A percentile compares a stretch with the other conserved stretches of the same genome.
Evolutionary conservation across 2,797 vertebrate genomes (phyloP).

Genomic region (Channallabes apus): DNA sequence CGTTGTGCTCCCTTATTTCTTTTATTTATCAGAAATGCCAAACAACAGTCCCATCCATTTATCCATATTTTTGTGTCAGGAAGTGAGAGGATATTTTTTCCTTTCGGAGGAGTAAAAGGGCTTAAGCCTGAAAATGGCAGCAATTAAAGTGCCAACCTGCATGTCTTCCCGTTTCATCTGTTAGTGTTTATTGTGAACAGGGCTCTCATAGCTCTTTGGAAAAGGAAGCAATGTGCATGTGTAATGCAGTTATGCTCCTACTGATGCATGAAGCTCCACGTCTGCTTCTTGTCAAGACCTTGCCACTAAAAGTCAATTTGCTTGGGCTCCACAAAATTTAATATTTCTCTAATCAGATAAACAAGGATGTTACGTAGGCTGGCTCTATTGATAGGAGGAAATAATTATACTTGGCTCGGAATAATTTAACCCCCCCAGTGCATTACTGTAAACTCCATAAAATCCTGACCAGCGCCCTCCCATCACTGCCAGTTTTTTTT

Average conservation of each 20-base stretch:
- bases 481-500: slow-evolving; percentile 51
- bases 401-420: slow-evolving; percentile 77
- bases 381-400: slow-evolving; percentile 78
- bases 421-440: slow-evolving; percentile 77
- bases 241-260: slow-evolving; percentile 76
- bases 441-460: slow-evolving; percentile 78
- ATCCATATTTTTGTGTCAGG: slow-evolving; percentile 34
- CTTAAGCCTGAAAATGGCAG: slow-evolving; percentile 43
- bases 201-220: slow-evolving; percentile 67
- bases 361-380: slow-evolving; percentile 77
- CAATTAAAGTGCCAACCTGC: slow-evolving; percentile 56
- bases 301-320: slow-evolving; percentile 84
- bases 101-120: neutral
- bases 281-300: slow-evolving; percentile 83
- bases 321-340: slow-evolving; percentile 76
- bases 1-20: neutral
- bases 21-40: neutral
- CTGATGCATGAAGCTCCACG: slow-evolving; percentile 76
- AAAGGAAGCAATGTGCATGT: slow-evolving; percentile 74
- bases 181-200: slow-evolving; percentile 70
- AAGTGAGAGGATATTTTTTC: too few relatives aligned
- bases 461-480: slow-evolving; percentile 58
- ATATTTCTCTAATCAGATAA: slow-evolving; percentile 80
- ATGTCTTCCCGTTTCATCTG: slow-evolving; percentile 49
- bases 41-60: neutral